Conservation (phyloP, 1,140 invertebrate genomes). For the Octopus sinensis region DNA sequence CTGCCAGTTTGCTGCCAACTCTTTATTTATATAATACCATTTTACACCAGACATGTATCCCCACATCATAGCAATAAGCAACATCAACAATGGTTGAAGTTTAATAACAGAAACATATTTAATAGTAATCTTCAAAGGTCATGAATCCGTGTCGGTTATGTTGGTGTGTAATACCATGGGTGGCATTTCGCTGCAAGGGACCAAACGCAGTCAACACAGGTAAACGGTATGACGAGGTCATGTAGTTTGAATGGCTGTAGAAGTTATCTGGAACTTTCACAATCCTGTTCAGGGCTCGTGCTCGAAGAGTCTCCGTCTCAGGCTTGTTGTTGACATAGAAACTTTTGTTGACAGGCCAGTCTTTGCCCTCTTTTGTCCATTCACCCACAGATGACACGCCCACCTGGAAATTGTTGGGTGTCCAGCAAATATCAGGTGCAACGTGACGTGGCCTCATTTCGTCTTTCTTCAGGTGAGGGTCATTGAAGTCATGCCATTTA, state of each 20-base stretch:
- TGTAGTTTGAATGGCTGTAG: constrained; percentile 50
- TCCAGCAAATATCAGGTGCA: constrained; percentile 40
- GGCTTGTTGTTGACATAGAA: constrained; percentile 34
- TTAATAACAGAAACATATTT: constrained; percentile 6
- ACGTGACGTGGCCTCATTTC: constrained; percentile 43
- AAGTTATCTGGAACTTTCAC: constrained; percentile 40
- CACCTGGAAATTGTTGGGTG: constrained; percentile 44
- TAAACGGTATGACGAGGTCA: constrained; percentile 50
- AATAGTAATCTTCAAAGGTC: constrained; percentile 54
- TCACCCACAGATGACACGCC: constrained; percentile 38
- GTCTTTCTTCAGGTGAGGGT: constrained; percentile 32
- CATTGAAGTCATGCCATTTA: constrained; percentile 50
- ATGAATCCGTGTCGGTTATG: constrained; percentile 51
- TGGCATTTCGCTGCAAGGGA: constrained; percentile 40
- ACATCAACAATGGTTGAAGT: too few relatives aligned
- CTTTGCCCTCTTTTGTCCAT: constrained; percentile 44
- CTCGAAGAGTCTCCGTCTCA: constrained; percentile 41
- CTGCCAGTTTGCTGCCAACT: too few relatives aligned
- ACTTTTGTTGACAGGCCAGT: constrained; percentile 40
- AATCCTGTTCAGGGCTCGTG: constrained; percentile 43
- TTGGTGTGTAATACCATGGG: constrained; percentile 51
- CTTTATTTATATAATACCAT: too few relatives aligned
- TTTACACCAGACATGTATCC: too few relatives aligned
- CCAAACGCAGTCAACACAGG: constrained; percentile 50
- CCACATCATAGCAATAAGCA: too few relatives aligned